Percentiles rank a stretch among this genome's conserved stretches.
These are phyloP conservation scores for Forbesichthys agassizii DNA, from an alignment of 2,113 vertebrate genomes.

Conservation along the genomic window DNA sequence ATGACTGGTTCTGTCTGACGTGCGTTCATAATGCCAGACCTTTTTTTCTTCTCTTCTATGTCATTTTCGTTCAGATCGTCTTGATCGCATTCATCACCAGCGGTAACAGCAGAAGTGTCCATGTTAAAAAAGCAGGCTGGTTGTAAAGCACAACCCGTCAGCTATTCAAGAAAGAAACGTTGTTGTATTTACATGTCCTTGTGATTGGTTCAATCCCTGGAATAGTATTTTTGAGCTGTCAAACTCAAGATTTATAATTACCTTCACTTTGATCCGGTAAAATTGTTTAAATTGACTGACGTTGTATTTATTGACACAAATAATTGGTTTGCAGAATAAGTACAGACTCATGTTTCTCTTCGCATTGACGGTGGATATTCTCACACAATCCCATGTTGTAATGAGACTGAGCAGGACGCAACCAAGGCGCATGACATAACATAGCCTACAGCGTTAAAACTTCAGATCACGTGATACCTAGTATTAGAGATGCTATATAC, in stretches of 20 bases:
- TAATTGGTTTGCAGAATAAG: neutral
- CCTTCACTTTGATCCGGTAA: slow-evolving; percentile 21
- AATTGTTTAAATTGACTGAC: neutral
- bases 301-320: neutral
- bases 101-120: neutral
- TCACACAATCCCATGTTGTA: slow-evolving; percentile 9
- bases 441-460: no score
- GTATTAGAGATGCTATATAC: no score
- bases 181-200: slow-evolving; percentile 2
- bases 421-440: slow-evolving; percentile 47
- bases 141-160: slow-evolving; percentile 28
- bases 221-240: neutral
- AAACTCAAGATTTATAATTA: slow-evolving; percentile 12
- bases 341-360: neutral
- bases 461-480: no score
- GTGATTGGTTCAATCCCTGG: neutral
- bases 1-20: neutral
- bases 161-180: neutral
- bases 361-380: neutral
- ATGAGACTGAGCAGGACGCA: slow-evolving; percentile 16
- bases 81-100: slow-evolving; percentile 13
- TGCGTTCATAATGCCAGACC: neutral
- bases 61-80: neutral
- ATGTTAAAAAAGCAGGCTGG: slow-evolving; percentile 13
- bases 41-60: neutral